Evolutionary conservation across 2,113 vertebrate genomes (phyloP), one percentile per base, ranked within the genome.

Genomic region (Rattus rattus): DNA sequence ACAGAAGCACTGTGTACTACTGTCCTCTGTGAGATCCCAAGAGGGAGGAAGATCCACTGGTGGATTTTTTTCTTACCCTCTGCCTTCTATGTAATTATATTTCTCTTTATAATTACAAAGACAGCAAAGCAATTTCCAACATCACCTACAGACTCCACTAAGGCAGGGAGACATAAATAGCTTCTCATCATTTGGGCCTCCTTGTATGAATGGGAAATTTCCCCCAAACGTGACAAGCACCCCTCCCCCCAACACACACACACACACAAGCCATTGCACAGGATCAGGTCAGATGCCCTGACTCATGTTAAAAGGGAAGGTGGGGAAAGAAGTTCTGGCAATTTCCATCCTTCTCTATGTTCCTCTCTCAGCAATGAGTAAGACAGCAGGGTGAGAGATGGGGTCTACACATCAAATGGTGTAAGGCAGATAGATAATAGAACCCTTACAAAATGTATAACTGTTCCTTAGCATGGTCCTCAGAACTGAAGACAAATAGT

Each of bases 41-140:
- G 11, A 33, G 14, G 65, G 43, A 30, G 8, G 22, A 59, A 92
- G 73, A 79, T 75, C 86, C 3, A 39, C 24, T 26, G 9, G 0
- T 39, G 28, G 28, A 24, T 39, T 39, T 13, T 22, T 24, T 39
- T 39, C 7, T 22, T 14, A 69, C 49, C 52, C 47, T 87, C 12
- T 86, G 47, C 65, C 52, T 77, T 86, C 33, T 52, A 56, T 59
- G 72, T 26, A 90, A 36, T 77, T 52, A 33, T 9, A n/a, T 39
- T 84, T 89, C 12, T 83, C 36, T 88, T 93, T 39, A 54, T 91
- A 83, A 95, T 77, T 77, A 83, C 5, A 61, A 65, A 73, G 67
- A 88, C 2, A 93, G 65, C 7, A 56, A 92, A 89, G 61, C 28
- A 67, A 59, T 87, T 77, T 30, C 19, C 16, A 61, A 47, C 6